Conservation (phyloP, 2,797 vertebrate species). For the Hippocampus kuda region DNA sequence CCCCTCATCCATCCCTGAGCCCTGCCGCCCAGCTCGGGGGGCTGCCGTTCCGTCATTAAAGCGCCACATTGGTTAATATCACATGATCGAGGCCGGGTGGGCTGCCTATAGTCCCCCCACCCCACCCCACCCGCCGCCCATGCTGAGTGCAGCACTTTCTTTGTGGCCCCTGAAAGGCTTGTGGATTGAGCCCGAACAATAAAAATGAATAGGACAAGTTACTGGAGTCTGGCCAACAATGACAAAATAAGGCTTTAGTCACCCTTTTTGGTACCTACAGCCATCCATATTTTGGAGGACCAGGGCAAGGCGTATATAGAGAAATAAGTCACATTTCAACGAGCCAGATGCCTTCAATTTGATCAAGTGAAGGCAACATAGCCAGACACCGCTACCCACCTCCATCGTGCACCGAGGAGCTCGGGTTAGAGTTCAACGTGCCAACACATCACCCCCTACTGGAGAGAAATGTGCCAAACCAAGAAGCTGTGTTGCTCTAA, state of each 20-base stretch:
- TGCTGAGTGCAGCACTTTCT: slow-evolving; percentile 86
- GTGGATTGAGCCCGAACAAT: slow-evolving; percentile 87
- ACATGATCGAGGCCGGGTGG: slow-evolving; percentile 71
- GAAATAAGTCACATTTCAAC: neutral
- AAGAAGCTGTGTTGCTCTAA: neutral
- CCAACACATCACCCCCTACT: slow-evolving; percentile 39
- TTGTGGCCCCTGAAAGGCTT: slow-evolving; percentile 79
- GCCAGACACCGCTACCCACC: neutral
- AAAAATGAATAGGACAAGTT: slow-evolving; percentile 70
- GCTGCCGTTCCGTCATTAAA: slow-evolving; percentile 85
- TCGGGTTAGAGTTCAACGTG: neutral
- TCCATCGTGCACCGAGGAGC: neutral
- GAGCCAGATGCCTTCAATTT: neutral
- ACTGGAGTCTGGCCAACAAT: slow-evolving; percentile 77
- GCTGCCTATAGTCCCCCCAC: slow-evolving; percentile 72
- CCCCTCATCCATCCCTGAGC: slow-evolving; percentile 12
- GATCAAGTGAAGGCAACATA: neutral
- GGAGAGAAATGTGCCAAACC: slow-evolving; percentile 20
- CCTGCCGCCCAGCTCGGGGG: slow-evolving; percentile 43
- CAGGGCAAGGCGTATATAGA: slow-evolving; percentile 13
- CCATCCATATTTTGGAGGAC: slow-evolving; percentile 9
- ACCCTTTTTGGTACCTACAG: slow-evolving; percentile 31
- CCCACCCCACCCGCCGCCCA: slow-evolving; percentile 69
- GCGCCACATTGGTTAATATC: slow-evolving; percentile 82
- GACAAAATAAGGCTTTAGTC: slow-evolving; percentile 30